These are phyloP conservation scores for Scatophagus argus DNA, from an alignment of 2,113 vertebrate genomes.

Conservation along the genomic window DNA sequence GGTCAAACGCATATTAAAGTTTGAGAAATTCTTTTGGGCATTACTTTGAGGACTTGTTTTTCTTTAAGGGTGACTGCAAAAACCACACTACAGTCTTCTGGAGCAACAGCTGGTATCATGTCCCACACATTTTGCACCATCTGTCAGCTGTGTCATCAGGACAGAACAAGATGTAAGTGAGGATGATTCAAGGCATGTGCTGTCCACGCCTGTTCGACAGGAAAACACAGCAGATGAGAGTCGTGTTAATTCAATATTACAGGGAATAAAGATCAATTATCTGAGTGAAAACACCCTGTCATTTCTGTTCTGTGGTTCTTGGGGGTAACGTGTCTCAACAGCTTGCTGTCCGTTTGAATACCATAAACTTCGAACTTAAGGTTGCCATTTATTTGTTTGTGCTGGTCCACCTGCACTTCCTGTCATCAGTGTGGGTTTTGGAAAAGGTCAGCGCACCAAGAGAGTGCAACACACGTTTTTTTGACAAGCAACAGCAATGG, in stretches of 20 bases:
- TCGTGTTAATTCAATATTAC: slow-evolving; percentile 5
- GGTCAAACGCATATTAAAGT: slow-evolving; percentile 4
- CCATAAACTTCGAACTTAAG: background rate
- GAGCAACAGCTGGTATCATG: slow-evolving; percentile 75
- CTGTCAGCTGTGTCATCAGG: slow-evolving; percentile 74
- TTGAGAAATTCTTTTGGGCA: background rate
- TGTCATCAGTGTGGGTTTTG: background rate
- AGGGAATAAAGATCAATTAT: slow-evolving; percentile 7
- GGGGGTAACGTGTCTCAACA: background rate
- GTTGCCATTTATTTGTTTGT: background rate
- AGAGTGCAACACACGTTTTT: background rate
- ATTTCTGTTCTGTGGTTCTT: background rate
- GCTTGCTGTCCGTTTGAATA: background rate
- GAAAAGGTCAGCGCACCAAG: background rate
- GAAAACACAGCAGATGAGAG: slow-evolving; percentile 48
- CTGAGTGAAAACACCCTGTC: background rate
- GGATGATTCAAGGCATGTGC: slow-evolving; percentile 75
- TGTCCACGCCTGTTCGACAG: slow-evolving; percentile 49
- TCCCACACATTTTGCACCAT: slow-evolving; percentile 78
- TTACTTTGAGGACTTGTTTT: slow-evolving; percentile 16
- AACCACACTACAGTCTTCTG: slow-evolving; percentile 44
- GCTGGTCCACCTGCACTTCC: background rate
- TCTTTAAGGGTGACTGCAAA: slow-evolving; percentile 11
- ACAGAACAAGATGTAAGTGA: slow-evolving; percentile 76
- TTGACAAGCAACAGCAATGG: background rate